phyloP scores from a whole-genome alignment of 30 jellyfish, hydroid and myxozoan species.

The Clytia hemisphaerica region DNA sequence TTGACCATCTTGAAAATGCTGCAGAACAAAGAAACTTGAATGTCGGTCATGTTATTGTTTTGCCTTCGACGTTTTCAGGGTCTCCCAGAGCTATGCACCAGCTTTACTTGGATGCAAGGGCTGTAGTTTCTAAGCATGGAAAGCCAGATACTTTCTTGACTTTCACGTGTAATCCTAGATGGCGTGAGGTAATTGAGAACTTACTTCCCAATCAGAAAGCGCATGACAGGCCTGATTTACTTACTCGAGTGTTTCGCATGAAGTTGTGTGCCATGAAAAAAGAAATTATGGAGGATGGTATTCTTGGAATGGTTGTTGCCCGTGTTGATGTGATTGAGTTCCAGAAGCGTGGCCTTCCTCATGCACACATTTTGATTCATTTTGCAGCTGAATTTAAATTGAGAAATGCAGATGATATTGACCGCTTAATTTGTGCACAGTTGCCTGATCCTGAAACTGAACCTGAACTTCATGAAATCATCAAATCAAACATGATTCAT shows the following conservation, averaged over 20 bases:
- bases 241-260: neutral
- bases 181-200: neutral
- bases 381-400: neutral
- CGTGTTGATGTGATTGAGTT: neutral
- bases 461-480: conserved; percentile 19
- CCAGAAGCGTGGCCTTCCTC: conserved; percentile 3
- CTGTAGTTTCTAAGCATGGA: neutral
- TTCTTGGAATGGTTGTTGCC: neutral
- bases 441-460: conserved; percentile 39
- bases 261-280: neutral
- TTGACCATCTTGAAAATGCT: conserved; percentile 27
- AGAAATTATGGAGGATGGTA: too few relatives aligned
- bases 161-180: neutral
- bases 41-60: conserved; percentile 37
- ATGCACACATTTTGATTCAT: neutral
- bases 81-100: neutral
- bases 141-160: neutral
- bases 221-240: neutral
- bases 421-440: conserved; percentile 24
- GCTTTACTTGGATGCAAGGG: neutral
- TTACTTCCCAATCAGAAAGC: neutral
- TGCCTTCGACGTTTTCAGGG: conserved; percentile 45
- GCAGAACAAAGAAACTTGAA: conserved; percentile 20
- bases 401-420: neutral
- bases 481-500: conserved; percentile 34